phyloP scores from a whole-genome alignment of 2,113 vertebrate genomes.

The Plecotus auritus region DNA sequence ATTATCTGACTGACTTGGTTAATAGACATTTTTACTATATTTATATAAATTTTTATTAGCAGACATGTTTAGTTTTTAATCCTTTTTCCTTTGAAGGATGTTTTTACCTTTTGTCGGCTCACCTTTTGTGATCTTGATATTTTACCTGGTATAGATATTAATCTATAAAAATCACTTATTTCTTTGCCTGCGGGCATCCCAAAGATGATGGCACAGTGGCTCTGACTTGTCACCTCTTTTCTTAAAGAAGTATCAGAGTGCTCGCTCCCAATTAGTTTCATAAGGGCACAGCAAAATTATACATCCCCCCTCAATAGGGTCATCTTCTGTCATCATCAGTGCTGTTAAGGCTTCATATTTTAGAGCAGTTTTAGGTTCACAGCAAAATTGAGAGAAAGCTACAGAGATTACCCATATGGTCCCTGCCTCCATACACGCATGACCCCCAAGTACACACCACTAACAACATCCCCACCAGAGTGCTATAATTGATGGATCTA shows the following conservation, averaged over 20 bases:
- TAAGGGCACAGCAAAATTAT: background rate
- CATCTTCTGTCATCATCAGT: background rate
- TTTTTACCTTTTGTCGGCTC: background rate
- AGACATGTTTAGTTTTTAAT: background rate
- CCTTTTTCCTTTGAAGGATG: background rate
- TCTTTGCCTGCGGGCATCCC: background rate
- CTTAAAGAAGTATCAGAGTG: background rate
- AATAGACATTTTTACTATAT: background rate
- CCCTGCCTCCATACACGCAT: background rate
- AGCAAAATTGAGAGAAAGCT: background rate
- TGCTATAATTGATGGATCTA: background rate
- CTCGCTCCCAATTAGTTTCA: background rate
- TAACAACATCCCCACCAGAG: no score
- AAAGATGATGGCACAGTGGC: fast-evolving
- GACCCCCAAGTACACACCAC: background rate
- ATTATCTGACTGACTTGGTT: background rate
- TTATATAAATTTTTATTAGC: background rate
- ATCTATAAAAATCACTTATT: background rate
- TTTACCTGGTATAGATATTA: background rate
- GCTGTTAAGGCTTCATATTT: background rate
- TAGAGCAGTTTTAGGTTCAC: background rate
- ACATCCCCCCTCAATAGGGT: background rate
- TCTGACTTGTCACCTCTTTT: background rate
- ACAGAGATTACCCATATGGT: background rate
- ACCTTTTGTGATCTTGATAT: background rate